phyloP scores from a whole-genome alignment of 64 coral and sea anemone species.

The Stichodactyla mertensii region DNA sequence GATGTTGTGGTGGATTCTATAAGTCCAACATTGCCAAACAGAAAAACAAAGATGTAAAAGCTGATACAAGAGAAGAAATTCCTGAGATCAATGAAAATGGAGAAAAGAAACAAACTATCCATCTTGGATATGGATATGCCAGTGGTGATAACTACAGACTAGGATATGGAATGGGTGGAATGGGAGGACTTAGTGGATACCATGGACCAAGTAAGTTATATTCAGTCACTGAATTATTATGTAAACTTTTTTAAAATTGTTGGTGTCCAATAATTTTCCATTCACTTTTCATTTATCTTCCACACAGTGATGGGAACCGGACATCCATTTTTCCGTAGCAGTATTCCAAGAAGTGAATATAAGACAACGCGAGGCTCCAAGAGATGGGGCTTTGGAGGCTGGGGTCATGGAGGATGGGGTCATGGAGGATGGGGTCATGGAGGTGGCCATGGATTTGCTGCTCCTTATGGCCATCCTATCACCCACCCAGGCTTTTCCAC shows the following conservation, averaged over 20 bases:
- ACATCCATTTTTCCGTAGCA: constrained; percentile 23
- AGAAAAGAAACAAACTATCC: constrained; percentile 2
- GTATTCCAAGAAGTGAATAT: not conserved
- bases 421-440: constrained; percentile 30
- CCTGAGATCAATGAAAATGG: not conserved
- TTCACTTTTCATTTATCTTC: not conserved
- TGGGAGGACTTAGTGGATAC: constrained; percentile 26
- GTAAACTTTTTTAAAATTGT: not conserved
- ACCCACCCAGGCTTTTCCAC: constrained; percentile 97
- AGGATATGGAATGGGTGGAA: constrained; percentile 84
- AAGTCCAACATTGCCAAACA: not conserved
- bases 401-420: constrained; percentile 38
- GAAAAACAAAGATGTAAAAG: not conserved
- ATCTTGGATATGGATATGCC: constrained; percentile 12
- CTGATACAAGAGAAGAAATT: not conserved
- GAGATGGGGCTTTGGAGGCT: constrained; percentile 30
- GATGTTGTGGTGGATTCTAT: constrained; percentile 14
- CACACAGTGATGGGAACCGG: not conserved
- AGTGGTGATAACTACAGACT: constrained; percentile 41
- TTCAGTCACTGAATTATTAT: not conserved
- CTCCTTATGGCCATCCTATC: constrained; percentile 90
- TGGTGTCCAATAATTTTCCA: not conserved
- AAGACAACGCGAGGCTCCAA: not conserved
- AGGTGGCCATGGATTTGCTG: constrained; percentile 34
- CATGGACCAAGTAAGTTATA: constrained; percentile 16